Conservation (phyloP, 2,113 vertebrate genomes). For the Thalassoma bifasciatum region DNA sequence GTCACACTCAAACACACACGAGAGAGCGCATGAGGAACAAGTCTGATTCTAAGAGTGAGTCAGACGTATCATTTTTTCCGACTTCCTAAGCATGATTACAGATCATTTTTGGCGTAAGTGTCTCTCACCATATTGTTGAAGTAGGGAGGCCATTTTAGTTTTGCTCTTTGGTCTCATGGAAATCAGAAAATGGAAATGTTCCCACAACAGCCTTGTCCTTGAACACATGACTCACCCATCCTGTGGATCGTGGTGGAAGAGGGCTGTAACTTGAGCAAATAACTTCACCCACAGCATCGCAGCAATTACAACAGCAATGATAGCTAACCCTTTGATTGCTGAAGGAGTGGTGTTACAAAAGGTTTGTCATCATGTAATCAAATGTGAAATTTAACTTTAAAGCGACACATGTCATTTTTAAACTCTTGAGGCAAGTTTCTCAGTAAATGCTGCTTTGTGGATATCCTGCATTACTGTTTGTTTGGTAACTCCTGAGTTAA, state of each 20-base stretch:
- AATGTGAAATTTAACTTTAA: background rate
- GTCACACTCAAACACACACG: constrained; percentile 2
- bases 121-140: constrained; percentile 51
- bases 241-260: constrained; percentile 74
- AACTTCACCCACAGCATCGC: constrained; percentile 60
- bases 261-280: constrained; percentile 76
- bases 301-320: constrained; percentile 48
- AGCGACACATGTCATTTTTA: background rate
- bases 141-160: constrained; percentile 80
- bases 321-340: constrained; percentile 63
- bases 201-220: constrained; percentile 77
- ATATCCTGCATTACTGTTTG: background rate
- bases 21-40: constrained; percentile 39
- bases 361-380: constrained; percentile 4
- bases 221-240: constrained; percentile 81
- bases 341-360: constrained; percentile 39
- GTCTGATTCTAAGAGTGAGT: constrained; percentile 44
- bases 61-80: constrained; percentile 69
- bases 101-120: constrained; percentile 48
- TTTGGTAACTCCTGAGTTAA: constrained; percentile 68
- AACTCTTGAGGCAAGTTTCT: background rate
- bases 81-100: constrained; percentile 54
- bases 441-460: background rate
- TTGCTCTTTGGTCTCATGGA: constrained; percentile 74
- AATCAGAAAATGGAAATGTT: constrained; percentile 83